phyloP scores from a whole-genome alignment of 2,113 vertebrate species.

The Todiramphus saurophagus region DNA sequence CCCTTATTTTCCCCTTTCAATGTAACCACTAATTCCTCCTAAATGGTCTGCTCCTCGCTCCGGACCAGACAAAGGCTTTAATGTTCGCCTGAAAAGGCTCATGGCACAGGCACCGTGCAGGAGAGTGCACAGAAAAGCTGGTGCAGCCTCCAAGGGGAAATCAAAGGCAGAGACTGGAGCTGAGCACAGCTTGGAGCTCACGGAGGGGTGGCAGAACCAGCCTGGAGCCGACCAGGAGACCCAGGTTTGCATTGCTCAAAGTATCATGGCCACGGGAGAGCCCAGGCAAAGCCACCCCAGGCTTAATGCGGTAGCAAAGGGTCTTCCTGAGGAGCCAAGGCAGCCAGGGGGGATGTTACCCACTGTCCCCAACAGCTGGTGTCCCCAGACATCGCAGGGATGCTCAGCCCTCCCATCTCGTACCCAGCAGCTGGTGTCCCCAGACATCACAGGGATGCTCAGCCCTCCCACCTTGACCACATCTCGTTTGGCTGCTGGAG shows the following conservation, averaged over 20 bases:
- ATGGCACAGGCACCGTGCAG: background rate
- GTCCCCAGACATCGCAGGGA: too few relatives aligned
- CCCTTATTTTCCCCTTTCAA: slow-evolving; percentile 60
- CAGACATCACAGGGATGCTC: background rate
- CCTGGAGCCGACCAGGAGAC: background rate
- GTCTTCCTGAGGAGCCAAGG: background rate
- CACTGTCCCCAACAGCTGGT: fast-evolving
- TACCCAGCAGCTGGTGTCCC: fast-evolving
- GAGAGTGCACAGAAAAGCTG: background rate
- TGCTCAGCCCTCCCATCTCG: background rate
- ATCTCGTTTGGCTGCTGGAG: background rate
- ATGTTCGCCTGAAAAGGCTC: slow-evolving; percentile 26
- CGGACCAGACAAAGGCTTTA: slow-evolving; percentile 56
- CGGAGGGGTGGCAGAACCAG: background rate
- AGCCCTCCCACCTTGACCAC: background rate
- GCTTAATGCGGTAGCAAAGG: background rate
- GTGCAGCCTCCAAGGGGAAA: background rate
- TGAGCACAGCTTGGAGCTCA: background rate
- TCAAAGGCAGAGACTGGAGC: background rate
- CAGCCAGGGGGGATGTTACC: background rate
- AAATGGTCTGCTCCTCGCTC: slow-evolving; percentile 21
- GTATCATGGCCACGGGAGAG: fast-evolving
- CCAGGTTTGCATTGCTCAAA: background rate
- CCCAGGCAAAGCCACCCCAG: background rate
- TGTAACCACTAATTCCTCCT: slow-evolving; percentile 59